Percentiles rank a stretch among this genome's conserved stretches.
Conservation (phyloP, 2,113 vertebrate species). For the Hoplias malabaricus region DNA sequence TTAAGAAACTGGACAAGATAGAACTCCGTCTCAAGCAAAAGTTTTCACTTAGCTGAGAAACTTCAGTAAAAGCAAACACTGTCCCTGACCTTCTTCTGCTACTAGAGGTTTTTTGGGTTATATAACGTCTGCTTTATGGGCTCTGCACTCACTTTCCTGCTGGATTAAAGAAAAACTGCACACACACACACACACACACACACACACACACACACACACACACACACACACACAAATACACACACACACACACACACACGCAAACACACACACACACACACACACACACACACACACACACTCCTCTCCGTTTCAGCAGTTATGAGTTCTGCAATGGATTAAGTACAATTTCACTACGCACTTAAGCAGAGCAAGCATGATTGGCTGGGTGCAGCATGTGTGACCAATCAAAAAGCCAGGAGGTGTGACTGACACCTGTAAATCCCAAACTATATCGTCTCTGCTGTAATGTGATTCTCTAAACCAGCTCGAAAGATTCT, state of each 20-base stretch:
- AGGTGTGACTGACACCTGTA: background rate
- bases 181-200: background rate
- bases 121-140: conserved; percentile 1
- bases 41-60: background rate
- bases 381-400: background rate
- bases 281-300: background rate
- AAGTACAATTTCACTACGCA: background rate
- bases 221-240: background rate
- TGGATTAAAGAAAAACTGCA: background rate
- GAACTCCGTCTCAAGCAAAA: background rate
- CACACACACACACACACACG: background rate
- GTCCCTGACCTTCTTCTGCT: background rate
- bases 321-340: conserved; percentile 13
- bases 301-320: background rate
- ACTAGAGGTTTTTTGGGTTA: background rate
- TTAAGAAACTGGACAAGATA: background rate
- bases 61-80: background rate
- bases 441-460: background rate
- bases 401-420: conserved; percentile 6
- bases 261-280: background rate
- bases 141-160: background rate
- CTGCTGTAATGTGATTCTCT: background rate
- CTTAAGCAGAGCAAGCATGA: background rate
- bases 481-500: background rate
- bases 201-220: background rate